A percentile compares a stretch with the other conserved stretches of the same genome.
phyloP scores from a whole-genome alignment of 2,888 invertebrate genomes.

The Nomada goodeniana region DNA sequence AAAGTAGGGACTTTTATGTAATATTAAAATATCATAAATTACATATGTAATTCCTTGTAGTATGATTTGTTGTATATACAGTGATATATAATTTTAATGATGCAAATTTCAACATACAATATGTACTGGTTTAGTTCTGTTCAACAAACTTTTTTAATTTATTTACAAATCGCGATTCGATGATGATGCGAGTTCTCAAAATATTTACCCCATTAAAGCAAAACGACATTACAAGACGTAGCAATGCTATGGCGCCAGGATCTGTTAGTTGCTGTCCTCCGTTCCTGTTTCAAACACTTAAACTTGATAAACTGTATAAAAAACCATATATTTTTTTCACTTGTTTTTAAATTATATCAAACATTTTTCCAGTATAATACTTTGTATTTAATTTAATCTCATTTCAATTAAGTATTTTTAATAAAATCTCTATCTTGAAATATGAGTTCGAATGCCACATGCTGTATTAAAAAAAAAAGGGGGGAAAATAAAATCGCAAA shows the following conservation, averaged over 20 bases:
- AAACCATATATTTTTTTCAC: slow-evolving; percentile 43
- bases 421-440: slow-evolving; percentile 36
- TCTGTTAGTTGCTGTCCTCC: slow-evolving; percentile 84
- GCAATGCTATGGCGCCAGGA: slow-evolving; percentile 83
- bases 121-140: slow-evolving; percentile 38
- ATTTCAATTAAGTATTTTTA: slow-evolving; percentile 27
- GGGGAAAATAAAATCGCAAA: slow-evolving; percentile 73
- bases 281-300: slow-evolving; percentile 83
- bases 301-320: slow-evolving; percentile 75
- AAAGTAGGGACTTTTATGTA: not conserved
- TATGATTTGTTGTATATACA: slow-evolving; percentile 13
- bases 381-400: slow-evolving; percentile 25
- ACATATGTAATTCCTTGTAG: slow-evolving; percentile 2
- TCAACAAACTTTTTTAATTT: slow-evolving; percentile 40
- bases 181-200: slow-evolving; percentile 72
- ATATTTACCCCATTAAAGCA: slow-evolving; percentile 84
- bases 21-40: slow-evolving; percentile 16
- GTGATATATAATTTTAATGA: slow-evolving; percentile 18
- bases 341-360: slow-evolving; percentile 41
- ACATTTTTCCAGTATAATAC: slow-evolving; percentile 23
- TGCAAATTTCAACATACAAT: slow-evolving; percentile 18
- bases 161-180: slow-evolving; percentile 51
- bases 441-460: slow-evolving; percentile 66
- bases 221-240: slow-evolving; percentile 83
- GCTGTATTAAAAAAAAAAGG: slow-evolving; percentile 68